These are phyloP conservation scores for Dicranocentrus wangi DNA, from an alignment of 2,888 invertebrate species.

Conservation along the genomic window DNA sequence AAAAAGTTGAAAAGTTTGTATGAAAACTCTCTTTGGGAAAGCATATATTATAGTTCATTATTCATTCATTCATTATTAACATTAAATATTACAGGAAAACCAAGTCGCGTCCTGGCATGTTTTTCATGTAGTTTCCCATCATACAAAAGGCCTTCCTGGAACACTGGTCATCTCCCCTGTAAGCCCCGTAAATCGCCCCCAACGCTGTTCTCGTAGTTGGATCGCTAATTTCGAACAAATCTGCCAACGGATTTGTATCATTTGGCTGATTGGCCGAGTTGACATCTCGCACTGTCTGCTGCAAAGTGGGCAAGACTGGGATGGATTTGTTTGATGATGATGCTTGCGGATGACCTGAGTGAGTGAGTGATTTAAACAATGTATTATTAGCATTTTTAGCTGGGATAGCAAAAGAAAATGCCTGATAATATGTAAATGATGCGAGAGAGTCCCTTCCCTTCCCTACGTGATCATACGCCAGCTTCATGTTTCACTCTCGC, in stretches of 20 bases:
- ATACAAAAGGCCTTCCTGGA: slow-evolving; percentile 64
- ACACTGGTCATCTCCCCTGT: slow-evolving; percentile 63
- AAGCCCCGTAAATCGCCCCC: slow-evolving; percentile 57
- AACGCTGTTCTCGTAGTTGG: slow-evolving; percentile 46
- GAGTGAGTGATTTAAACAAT: background rate
- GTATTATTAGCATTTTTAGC: background rate
- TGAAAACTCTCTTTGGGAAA: background rate
- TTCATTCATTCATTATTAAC: background rate
- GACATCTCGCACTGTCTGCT: background rate
- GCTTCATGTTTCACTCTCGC: no score
- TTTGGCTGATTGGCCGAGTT: slow-evolving; percentile 7
- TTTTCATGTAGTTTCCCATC: slow-evolving; percentile 64
- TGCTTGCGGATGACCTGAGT: background rate
- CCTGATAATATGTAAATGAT: no score
- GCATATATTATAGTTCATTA: no score
- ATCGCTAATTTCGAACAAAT: slow-evolving; percentile 55
- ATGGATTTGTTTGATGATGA: no score
- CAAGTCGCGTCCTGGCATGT: slow-evolving; percentile 64
- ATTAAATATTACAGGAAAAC: slow-evolving; percentile 64
- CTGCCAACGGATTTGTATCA: slow-evolving; percentile 58
- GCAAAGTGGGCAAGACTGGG: no score
- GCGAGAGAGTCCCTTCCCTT: no score
- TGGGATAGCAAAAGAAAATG: no score
- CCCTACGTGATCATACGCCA: no score
- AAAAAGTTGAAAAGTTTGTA: background rate